A percentile compares a stretch with the other conserved stretches of the same genome.
Evolutionary conservation across 2,888 invertebrate genomes (phyloP).

Genomic region (Limnephilus lunatus): DNA sequence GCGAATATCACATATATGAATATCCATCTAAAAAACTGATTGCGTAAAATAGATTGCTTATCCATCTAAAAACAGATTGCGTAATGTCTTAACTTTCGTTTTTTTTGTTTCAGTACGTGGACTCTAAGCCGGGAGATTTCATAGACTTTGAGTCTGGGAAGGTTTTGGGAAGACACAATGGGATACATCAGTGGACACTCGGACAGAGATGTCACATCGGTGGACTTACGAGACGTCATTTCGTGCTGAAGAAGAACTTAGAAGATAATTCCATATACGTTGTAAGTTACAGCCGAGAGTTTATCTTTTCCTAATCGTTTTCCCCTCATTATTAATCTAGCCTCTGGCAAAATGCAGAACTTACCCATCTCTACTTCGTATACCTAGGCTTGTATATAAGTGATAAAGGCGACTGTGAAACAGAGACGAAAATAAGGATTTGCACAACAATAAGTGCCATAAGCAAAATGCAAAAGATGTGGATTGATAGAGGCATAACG

Average conservation of each 20-base stretch:
- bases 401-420: no score
- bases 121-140: slow-evolving; percentile 86
- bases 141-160: slow-evolving; percentile 88
- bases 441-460: no score
- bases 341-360: no score
- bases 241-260: slow-evolving; percentile 84
- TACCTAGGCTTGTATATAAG: no score
- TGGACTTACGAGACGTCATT: slow-evolving; percentile 82
- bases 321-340: no score
- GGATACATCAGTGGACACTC: slow-evolving; percentile 94
- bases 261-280: slow-evolving; percentile 86
- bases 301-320: not conserved
- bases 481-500: no score
- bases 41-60: no score
- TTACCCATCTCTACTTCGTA: no score
- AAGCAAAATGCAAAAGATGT: no score
- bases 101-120: slow-evolving; percentile 83
- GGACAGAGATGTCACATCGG: slow-evolving; percentile 89
- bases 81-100: not conserved
- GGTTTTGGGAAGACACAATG: slow-evolving; percentile 88
- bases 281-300: slow-evolving; percentile 74
- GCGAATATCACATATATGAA: no score
- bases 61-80: not conserved
- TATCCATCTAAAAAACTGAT: no score
- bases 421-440: no score